Evolutionary conservation across 2,888 invertebrate genomes (phyloP), one percentile per base, ranked within the genome.

Genomic region (Drosophila diplacantha): DNA sequence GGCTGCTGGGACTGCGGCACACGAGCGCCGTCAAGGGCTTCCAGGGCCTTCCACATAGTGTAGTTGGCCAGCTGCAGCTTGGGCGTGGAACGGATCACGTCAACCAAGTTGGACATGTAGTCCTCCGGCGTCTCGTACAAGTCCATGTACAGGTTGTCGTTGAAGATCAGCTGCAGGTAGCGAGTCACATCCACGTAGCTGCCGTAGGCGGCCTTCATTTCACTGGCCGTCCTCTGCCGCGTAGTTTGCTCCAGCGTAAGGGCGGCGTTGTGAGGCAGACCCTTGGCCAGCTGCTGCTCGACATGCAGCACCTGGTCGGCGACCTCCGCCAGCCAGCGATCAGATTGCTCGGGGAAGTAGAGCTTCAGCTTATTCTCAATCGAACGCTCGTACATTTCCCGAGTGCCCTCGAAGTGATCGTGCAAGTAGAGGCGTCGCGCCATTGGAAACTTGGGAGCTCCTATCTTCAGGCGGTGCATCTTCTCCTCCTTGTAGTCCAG

Each of bases 11-110:
- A 18, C 0, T 18, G 41, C 5, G 77, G 75, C 3, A 80, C 73
- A 1, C 74, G 70, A 3, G 81, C 80, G 9, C 74, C 72, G n/a
- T 85, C 85, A 14, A 87, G 66, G 5, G 74, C 75, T n/a, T 83
- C 74, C 38, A 87, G 37, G 0, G 85, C 79, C 1, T 86, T 83
- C 85, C 88, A 87, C 74, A 87, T 87, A 1, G 88, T 87, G 8
- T 87, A 87, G 51, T 87, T 88, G 34, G 87, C 87, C 49, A 87
- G 70, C 7, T 82, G 75, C 3, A 85, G 57, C 34, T 87, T 87
- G 1, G 85, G 83, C 0, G 87, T 86, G 1, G 58, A 57, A 1
- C 72, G 74, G 0, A 87, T 74, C 0, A 88, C 81, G 18, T 86
- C 85, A 29, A 87, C 76, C n/a, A 80, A 22, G 51, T 84, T 85